These are phyloP conservation scores for Argyrosomus japonicus DNA, from an alignment of 2,113 vertebrate species.

Conservation along the genomic window DNA sequence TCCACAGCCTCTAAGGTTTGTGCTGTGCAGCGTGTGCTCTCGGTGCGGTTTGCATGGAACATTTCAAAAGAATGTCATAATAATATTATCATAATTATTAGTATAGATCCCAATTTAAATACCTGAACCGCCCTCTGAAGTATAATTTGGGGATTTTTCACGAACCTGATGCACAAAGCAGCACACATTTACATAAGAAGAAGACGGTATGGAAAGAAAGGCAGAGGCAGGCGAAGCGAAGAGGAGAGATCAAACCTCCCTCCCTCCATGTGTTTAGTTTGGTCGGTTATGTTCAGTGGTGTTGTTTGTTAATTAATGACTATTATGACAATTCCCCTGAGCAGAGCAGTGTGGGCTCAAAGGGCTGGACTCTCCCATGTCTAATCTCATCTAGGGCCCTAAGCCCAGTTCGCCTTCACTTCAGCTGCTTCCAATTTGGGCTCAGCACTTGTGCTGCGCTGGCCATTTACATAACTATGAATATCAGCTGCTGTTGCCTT, in stretches of 20 bases:
- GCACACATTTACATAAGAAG: slow-evolving; percentile 27
- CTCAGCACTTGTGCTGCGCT: slow-evolving; percentile 58
- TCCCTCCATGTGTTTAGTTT: slow-evolving; percentile 30
- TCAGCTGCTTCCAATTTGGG: slow-evolving; percentile 78
- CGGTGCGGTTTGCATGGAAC: slow-evolving; percentile 44
- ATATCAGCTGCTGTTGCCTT: slow-evolving; percentile 65
- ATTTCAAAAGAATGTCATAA: slow-evolving; percentile 45
- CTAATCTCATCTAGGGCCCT: slow-evolving; percentile 63
- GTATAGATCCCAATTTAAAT: slow-evolving; percentile 45
- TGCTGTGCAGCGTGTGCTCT: not conserved
- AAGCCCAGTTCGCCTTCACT: slow-evolving; percentile 46
- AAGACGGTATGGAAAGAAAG: slow-evolving; percentile 8
- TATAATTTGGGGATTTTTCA: slow-evolving; percentile 34
- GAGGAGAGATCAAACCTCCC: not conserved
- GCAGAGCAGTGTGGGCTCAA: slow-evolving; percentile 21
- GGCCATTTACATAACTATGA: slow-evolving; percentile 67
- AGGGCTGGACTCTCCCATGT: slow-evolving; percentile 33
- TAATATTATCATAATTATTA: slow-evolving; percentile 49
- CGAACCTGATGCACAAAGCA: slow-evolving; percentile 39
- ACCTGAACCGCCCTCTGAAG: not conserved
- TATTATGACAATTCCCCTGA: slow-evolving; percentile 52
- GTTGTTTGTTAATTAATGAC: slow-evolving; percentile 65
- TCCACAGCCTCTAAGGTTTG: slow-evolving; percentile 14
- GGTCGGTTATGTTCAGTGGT: slow-evolving; percentile 15
- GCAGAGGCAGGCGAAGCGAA: not conserved